Evolutionary conservation across 2,113 vertebrate genomes (phyloP).

Genomic region (Trogon surrucura): DNA sequence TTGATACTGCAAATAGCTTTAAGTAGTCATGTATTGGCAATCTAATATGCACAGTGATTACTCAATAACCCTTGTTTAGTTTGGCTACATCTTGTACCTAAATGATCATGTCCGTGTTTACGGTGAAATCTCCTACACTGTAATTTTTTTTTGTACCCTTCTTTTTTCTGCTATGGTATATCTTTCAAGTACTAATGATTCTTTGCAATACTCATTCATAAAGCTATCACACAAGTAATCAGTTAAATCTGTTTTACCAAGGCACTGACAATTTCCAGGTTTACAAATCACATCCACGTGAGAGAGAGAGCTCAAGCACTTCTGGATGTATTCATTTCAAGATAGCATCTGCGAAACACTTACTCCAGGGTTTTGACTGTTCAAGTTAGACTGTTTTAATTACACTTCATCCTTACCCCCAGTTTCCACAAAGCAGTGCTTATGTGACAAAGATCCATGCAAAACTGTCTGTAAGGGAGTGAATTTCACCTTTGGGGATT

Average conservation of each 20-base stretch:
- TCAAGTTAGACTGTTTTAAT: neutral
- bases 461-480: conserved; percentile 16
- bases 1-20: neutral
- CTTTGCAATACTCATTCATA: neutral
- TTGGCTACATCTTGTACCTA: neutral
- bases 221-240: neutral
- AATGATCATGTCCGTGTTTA: neutral
- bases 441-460: neutral
- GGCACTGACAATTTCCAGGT: neutral
- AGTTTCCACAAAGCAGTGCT: neutral
- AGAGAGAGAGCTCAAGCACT: neutral
- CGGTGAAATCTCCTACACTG: neutral
- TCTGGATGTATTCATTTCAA: neutral
- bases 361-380: neutral
- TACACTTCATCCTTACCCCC: neutral
- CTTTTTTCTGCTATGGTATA: neutral
- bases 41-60: neutral
- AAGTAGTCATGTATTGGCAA: neutral
- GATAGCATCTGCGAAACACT: neutral
- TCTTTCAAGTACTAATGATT: neutral
- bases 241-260: neutral
- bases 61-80: neutral
- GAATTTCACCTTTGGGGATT: conserved; percentile 44
- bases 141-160: neutral
- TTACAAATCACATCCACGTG: neutral